Evolutionary conservation across 23 tunicate species (phyloP).

Genomic region (Corella eumyota): DNA sequence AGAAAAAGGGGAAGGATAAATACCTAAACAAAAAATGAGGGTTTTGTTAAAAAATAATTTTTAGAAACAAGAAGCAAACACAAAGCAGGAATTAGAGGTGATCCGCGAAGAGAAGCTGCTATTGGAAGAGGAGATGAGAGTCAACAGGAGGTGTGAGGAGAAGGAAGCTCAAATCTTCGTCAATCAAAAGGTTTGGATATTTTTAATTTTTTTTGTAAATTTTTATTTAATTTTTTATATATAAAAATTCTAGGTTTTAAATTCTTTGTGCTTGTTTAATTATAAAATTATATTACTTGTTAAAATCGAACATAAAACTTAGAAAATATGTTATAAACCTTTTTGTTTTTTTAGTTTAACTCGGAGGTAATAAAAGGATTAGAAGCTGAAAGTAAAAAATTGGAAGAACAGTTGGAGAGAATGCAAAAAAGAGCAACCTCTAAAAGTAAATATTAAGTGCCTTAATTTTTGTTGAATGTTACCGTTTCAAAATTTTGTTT

Average conservation of each 20-base stretch:
- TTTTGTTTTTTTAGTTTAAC: no score
- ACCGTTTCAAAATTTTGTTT: no score
- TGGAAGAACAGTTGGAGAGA: no score
- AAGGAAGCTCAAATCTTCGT: slow-evolving; percentile 11
- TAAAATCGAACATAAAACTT: no score
- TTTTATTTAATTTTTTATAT: background rate
- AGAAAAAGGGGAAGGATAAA: background rate
- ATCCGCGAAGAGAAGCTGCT: slow-evolving; percentile 32
- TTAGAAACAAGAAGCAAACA: slow-evolving; percentile 3
- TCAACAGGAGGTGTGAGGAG: slow-evolving; percentile 12
- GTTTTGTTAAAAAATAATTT: background rate
- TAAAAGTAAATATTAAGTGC: no score
- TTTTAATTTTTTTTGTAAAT: background rate
- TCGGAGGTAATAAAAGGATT: no score
- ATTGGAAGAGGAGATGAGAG: slow-evolving; percentile 34
- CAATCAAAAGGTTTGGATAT: background rate
- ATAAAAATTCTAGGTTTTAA: background rate
- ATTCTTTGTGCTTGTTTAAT: no score
- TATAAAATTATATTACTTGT: no score
- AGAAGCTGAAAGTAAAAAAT: no score
- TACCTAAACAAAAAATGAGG: background rate
- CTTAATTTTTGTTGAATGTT: no score
- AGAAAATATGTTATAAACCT: no score
- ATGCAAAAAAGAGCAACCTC: no score
- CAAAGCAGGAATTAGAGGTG: slow-evolving; percentile 26